Evolutionary conservation across 1,140 invertebrate genomes (phyloP), one percentile per base, ranked within the genome.

Genomic region (Nixonia krombeini): DNA sequence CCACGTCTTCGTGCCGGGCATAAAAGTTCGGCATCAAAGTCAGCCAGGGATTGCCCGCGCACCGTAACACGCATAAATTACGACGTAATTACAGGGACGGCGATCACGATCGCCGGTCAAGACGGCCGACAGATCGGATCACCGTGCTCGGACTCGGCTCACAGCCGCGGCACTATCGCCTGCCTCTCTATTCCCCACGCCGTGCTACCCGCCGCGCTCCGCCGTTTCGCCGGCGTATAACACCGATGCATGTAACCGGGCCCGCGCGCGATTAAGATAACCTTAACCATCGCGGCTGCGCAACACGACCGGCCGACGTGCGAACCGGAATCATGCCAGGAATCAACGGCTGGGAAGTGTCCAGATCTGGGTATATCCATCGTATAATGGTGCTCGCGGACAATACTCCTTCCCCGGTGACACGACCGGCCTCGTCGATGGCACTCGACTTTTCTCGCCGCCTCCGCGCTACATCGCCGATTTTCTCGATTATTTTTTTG

Each of bases 31-130:
- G n/a, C n/a, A n/a, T n/a, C 53, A 13, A 33, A 17, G 21, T 12
- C 17, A 49, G 38, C 42, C 51, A 41, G 49, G 23, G 51, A 46
- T 42, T 59, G 41, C 59, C 28, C 64, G 71, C 55, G 62, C 74
- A 79, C 72, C 76, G 76, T 80, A 76, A 79, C 76, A 78, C 78
- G 78, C 78, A 81, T 82, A 81, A 82, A 82, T 80, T 80, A 82
- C 79, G 79, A 80, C 76, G 78, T 82, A 82, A 82, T 81, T 81
- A 81, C 78, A 82, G 78, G 77, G 73, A 57, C 55, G 75, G 67
- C 65, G 78, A 81, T 82, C 79, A 71, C 73, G 75, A 81, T 80
- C 73, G 63, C 53, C 63, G 74, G 61, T 73, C 66, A 72, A 57
- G 59, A 73, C 66, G 57, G 53, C 58, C 59, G 57, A 74, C 59